These are phyloP conservation scores for Tricholaema leucomelas DNA, from an alignment of 2,113 vertebrate species.

Conservation along the genomic window DNA sequence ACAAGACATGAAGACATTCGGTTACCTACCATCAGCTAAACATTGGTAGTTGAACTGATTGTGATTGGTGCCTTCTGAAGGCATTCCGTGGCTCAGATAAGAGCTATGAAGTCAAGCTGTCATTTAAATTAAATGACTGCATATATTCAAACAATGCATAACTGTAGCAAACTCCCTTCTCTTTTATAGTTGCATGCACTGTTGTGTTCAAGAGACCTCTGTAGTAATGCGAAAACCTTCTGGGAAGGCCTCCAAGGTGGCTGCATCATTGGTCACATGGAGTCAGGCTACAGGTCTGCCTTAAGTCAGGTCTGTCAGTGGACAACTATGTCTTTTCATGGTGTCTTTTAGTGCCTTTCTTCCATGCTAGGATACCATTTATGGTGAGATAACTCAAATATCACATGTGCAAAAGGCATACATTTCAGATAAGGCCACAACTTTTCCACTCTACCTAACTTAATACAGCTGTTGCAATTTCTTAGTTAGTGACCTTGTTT, in stretches of 20 bases:
- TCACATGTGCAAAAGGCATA: rapidly evolving
- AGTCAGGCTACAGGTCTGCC: background rate
- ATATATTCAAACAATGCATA: background rate
- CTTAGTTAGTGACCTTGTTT: background rate
- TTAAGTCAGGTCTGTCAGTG: background rate
- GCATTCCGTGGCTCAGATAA: background rate
- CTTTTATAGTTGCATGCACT: background rate
- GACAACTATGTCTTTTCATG: background rate
- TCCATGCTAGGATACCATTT: background rate
- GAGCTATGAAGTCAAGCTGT: background rate
- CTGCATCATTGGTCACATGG: rapidly evolving
- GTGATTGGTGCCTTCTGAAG: background rate
- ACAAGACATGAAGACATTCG: background rate
- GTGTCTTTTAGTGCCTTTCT: background rate
- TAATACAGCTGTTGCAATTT: background rate
- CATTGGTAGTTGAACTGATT: background rate
- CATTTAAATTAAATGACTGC: background rate
- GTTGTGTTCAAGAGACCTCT: background rate
- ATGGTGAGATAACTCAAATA: rapidly evolving
- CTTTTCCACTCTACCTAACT: background rate
- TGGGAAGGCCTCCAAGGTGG: background rate
- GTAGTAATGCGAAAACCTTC: background rate
- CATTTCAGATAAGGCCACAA: background rate
- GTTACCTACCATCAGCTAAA: background rate
- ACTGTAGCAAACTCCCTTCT: background rate